Evolutionary conservation across 2,113 vertebrate genomes (phyloP).

Genomic region (Antigone vipio): DNA sequence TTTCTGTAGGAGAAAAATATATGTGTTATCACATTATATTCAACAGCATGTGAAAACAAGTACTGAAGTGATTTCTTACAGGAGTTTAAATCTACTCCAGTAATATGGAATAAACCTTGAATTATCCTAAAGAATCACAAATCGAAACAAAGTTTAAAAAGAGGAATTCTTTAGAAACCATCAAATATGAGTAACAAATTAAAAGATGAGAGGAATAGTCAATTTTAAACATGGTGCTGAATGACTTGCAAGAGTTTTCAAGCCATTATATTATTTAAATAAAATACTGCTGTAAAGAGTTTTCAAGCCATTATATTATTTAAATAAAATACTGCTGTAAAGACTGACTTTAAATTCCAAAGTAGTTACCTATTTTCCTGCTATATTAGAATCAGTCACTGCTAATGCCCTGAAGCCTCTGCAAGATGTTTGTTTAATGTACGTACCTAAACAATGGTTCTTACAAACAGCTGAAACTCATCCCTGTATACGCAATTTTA

Average conservation of each 20-base stretch:
- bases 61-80: not conserved
- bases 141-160: not conserved
- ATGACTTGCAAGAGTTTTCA: not conserved
- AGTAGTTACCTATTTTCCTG: not conserved
- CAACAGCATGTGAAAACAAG: not conserved
- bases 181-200: not conserved
- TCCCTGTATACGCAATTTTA: not conserved
- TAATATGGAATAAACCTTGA: not conserved
- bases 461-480: not conserved
- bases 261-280: not conserved
- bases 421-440: not conserved
- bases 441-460: rapidly evolving
- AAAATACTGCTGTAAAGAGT: not conserved
- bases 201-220: not conserved
- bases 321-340: not conserved
- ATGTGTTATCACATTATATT: not conserved
- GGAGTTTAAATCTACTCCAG: not conserved
- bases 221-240: not conserved
- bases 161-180: not conserved
- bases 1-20: not conserved
- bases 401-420: not conserved
- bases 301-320: not conserved
- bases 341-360: not conserved
- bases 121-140: not conserved
- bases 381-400: not conserved